These are phyloP conservation scores for Sebastes hubbsi DNA, from an alignment of 2,797 vertebrate species.

Conservation along the genomic window DNA sequence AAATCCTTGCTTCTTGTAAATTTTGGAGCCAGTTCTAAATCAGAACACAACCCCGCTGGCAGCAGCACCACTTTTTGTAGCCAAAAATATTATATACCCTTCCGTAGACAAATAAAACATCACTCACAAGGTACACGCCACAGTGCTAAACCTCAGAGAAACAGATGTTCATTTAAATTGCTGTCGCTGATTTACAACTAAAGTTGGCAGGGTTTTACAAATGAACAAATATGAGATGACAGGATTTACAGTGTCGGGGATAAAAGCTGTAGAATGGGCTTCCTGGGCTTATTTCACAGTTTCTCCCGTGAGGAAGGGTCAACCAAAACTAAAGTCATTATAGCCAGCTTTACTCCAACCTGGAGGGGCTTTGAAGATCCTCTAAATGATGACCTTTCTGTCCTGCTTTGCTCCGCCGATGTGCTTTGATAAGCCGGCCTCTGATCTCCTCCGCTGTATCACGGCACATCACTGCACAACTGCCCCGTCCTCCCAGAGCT, in stretches of 20 bases:
- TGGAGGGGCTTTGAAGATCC: constrained; percentile 75
- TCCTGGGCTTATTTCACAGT: constrained; percentile 26
- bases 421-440: constrained; percentile 78
- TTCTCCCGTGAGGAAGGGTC: constrained; percentile 16
- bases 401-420: constrained; percentile 63
- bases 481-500: constrained; percentile 11
- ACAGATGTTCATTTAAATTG: constrained; percentile 55
- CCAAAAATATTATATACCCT: constrained; percentile 52
- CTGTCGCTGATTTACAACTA: constrained; percentile 47
- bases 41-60: constrained; percentile 44
- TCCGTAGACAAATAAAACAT: constrained; percentile 55
- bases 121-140: constrained; percentile 31
- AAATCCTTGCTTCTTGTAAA: constrained; percentile 38
- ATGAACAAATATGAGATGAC: constrained; percentile 41
- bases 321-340: constrained; percentile 70
- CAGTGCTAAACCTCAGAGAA: constrained; percentile 49
- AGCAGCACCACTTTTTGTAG: constrained; percentile 15
- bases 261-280: constrained; percentile 17
- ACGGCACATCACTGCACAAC: constrained; percentile 49
- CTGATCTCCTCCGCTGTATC: constrained; percentile 69
- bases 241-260: constrained; percentile 36
- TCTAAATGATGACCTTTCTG: constrained; percentile 75
- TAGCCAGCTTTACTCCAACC: constrained; percentile 50
- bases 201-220: constrained; percentile 46
- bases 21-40: constrained; percentile 36